Base-by-base conservation (phyloP, 2,888 invertebrate species). In the Phragmatobia fuliginosa region DNA sequence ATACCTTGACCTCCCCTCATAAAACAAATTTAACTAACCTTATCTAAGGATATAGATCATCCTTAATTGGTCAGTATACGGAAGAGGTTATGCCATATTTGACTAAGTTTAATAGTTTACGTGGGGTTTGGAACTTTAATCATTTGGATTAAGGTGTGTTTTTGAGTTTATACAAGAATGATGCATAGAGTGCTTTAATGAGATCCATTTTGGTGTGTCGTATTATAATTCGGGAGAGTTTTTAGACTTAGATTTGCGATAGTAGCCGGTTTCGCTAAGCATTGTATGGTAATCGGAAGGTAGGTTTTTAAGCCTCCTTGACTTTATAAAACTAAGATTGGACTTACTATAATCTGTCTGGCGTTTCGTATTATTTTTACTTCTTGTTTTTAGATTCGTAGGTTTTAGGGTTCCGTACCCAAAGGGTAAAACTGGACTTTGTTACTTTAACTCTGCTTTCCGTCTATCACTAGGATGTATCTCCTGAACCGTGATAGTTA, bases 271-370 rank as follows among this genome's bases (percentile, higher is more conserved):
- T 79, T 76, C 67, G 72, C 70, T 72, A 59, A 45, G 74, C 69
- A 83, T 85, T 85, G 85, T 83, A 81, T 85, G 83, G 79, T 76
- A 85, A 84, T 11, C 18, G n/a, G n/a, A n/a, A 60, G 38, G 33
- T 52, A 16, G 52, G 56, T 31, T 56, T 67, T 56, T 31, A 21
- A n/a, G 18, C 25, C 60, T 36, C 32, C 58, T 45, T 59, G 32
- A 25, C n/a, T 16, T 58, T 65, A 28, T 28, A 28, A 56, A 28
- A 28, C 56, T 25, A 16, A 56, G 16, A 28, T 56, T 56, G 28
- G 28, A 16, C 56, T 56, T 28, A 28, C 28, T 56, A 56, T 16
- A 56, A 14, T 56, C 28, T 28, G 56, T 28, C 56, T 56, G 56
- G 28, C 28, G 56, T 56, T 56, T 28, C 6, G 16, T 56, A 6